phyloP scores from a whole-genome alignment of 2,797 vertebrate genomes.

The Rhinophrynus dorsalis region DNA sequence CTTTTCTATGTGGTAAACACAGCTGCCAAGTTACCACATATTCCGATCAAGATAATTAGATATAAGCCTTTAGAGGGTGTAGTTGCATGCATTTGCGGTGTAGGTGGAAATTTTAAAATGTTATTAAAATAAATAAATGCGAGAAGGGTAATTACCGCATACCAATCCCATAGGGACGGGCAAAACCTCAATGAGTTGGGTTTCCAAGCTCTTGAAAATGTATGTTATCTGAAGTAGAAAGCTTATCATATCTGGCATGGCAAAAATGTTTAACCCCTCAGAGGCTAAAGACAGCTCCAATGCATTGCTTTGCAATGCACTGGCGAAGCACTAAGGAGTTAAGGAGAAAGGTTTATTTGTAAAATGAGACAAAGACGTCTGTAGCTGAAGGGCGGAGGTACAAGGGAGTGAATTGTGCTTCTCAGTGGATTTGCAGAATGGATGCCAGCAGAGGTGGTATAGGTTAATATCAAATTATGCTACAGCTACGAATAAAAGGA shows the following conservation, averaged over 20 bases:
- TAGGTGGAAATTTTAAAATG: conserved; percentile 27
- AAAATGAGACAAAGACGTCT: neutral
- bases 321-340: neutral
- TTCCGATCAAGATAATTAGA: conserved; percentile 22
- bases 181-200: neutral
- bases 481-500: too few species aligned
- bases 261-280: too few species aligned
- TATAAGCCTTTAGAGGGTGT: conserved; percentile 20
- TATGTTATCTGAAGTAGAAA: neutral
- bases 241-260: neutral
- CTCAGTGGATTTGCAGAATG: neutral
- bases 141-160: conserved; percentile 16
- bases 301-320: neutral
- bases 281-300: too few species aligned
- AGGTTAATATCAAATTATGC: too few species aligned
- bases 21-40: conserved; percentile 21
- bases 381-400: neutral
- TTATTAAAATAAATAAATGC: conserved; percentile 22
- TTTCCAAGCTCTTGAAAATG: neutral
- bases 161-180: conserved; percentile 1
- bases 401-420: too few species aligned
- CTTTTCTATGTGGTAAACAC: conserved; percentile 2
- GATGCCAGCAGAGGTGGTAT: neutral
- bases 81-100: conserved; percentile 12
- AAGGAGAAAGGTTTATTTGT: neutral